Evolutionary conservation across 2,113 vertebrate species (phyloP), one percentile per base, ranked within the genome.

Genomic region (mouse (Mus musculus)): DNA sequence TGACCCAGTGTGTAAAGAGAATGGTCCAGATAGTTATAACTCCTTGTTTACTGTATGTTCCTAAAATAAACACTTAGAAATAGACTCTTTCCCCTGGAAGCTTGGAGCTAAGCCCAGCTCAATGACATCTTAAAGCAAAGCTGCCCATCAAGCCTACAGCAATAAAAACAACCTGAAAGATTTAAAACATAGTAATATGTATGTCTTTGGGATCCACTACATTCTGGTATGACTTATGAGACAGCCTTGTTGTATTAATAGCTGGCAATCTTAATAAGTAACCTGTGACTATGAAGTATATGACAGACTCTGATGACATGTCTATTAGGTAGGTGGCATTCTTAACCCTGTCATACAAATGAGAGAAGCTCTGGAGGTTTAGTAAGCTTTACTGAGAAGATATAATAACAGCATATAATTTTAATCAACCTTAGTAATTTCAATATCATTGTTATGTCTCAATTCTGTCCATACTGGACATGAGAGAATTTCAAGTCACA

Each of bases 381-480:
- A 33, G 54, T n/a, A 69, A 81, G 26, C 8, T 61, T 82, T 61
- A 1, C 17, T 19, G 28, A 82, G 90, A 72, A 91, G 52, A 72
- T 33, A 24, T 2, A 10, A 42, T 69, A 92, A 59, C 9, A 59
- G 81, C 56, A 42, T 17, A 59, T 72, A 14, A 75, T 36, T 54
- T 76, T 56, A 81, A 65, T 91, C 42, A 33, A 33, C 56, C 26
- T 93, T 96, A 85, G 33, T 65, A 33, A 86, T 86, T 91, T 75
- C 11, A 81, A 28, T 33, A 73, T 61, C n/a, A 49, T 69, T 59
- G 5, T 76, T 42, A 42, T 76, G n/a, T 19, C 17, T 88, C 54
- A 85, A 88, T 72, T 49, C 12, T 46, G 20, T 69, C 49, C 36
- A 11, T 42, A 36, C n/a, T 16, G 36, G 36, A 87, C 81, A 82